Percentiles rank a stretch among this genome's conserved stretches.
These are phyloP conservation scores for Eulemur mongoz DNA, from an alignment of 2,797 vertebrate species.

Conservation along the genomic window DNA sequence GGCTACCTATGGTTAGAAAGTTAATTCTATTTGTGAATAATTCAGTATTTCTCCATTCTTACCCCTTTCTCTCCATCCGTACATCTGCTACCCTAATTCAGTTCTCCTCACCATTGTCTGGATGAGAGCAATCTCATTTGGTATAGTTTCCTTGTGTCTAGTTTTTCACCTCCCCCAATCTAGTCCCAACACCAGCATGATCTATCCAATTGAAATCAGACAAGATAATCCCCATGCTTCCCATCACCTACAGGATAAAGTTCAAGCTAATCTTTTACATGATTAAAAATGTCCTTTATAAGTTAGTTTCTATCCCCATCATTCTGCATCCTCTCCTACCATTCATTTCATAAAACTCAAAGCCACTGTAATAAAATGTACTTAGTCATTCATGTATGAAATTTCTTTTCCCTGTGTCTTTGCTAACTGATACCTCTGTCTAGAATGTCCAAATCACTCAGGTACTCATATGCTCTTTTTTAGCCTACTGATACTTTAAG, in stretches of 20 bases:
- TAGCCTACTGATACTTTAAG: background rate
- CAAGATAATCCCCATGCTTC: background rate
- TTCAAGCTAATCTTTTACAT: background rate
- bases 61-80: background rate
- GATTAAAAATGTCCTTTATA: background rate
- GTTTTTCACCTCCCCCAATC: background rate
- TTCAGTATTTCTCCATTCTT: background rate
- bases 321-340: background rate
- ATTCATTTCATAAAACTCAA: background rate
- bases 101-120: background rate
- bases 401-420: background rate
- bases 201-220: background rate
- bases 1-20: background rate
- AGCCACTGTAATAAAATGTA: background rate
- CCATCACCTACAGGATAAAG: background rate
- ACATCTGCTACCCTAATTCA: background rate
- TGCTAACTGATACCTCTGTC: background rate
- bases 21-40: background rate
- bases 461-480: background rate
- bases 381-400: background rate
- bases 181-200: background rate
- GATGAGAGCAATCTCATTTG: background rate
- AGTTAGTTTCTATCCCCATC: background rate
- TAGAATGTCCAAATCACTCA: background rate
- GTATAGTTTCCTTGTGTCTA: background rate